Conservation (phyloP, 2,888 invertebrate species). For the Petrophora chlorosata region DNA sequence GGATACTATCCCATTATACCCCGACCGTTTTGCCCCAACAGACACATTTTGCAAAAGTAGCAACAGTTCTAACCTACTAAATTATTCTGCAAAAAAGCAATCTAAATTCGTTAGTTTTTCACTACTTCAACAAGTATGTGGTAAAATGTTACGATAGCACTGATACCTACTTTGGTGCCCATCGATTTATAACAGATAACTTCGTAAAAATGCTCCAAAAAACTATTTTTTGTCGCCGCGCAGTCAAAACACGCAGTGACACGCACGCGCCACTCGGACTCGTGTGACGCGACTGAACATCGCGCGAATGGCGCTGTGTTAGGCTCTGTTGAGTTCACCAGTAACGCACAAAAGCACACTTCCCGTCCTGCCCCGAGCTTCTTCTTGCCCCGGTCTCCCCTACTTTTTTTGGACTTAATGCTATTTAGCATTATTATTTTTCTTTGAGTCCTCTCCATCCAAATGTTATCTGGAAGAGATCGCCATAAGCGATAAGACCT, state of each 20-base stretch:
- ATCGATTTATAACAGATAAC: slow-evolving; percentile 4
- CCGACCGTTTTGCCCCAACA: no score
- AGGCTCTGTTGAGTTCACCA: not conserved
- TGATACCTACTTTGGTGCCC: slow-evolving; percentile 14
- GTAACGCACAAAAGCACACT: not conserved
- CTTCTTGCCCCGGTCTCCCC: not conserved
- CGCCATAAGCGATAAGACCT: no score
- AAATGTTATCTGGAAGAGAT: no score
- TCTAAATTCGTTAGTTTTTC: not conserved
- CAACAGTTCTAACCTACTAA: no score
- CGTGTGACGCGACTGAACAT: no score
- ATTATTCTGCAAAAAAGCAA: not conserved
- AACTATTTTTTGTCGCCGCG: slow-evolving; percentile 1
- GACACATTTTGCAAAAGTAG: no score
- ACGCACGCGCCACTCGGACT: no score
- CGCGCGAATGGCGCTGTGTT: no score
- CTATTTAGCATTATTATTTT: no score
- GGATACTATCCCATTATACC: not conserved
- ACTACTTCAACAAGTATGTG: no score
- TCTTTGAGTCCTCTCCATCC: no score
- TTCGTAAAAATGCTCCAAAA: not conserved
- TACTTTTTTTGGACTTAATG: no score
- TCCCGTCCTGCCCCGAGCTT: not conserved
- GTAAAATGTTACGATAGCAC: not conserved
- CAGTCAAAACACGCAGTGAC: slow-evolving; percentile 1